Conservation (phyloP, 1,140 invertebrate genomes). For the Gonatopus flavifemur region DNA sequence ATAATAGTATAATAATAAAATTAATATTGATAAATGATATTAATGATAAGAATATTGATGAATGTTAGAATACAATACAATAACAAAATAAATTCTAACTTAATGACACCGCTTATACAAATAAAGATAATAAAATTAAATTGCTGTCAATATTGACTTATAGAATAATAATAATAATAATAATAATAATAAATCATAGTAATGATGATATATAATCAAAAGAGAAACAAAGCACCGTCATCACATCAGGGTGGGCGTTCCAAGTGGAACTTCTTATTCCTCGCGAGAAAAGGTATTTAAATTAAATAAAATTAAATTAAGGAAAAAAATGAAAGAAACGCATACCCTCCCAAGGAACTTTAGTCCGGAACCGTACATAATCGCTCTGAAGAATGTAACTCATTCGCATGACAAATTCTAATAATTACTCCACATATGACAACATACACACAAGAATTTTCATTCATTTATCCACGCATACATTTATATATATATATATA, state of each 20-base stretch:
- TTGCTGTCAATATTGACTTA: slow-evolving; percentile 5
- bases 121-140: slow-evolving; percentile 21
- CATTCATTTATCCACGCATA: background rate
- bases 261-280: slow-evolving; percentile 32
- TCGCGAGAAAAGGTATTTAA: no score
- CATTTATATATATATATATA: background rate
- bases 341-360: slow-evolving; percentile 50
- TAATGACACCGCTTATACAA: slow-evolving; percentile 15
- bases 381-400: no score
- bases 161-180: slow-evolving; percentile 21
- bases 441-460: slow-evolving; percentile 10
- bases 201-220: slow-evolving; percentile 33
- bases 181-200: no score
- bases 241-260: slow-evolving; percentile 48
- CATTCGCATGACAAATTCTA: background rate
- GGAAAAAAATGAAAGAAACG: no score
- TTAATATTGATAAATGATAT: slow-evolving; percentile 23
- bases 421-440: slow-evolving; percentile 31
- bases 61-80: slow-evolving; percentile 21
- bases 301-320: no score
- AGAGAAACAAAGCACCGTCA: slow-evolving; percentile 58
- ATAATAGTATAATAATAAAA: slow-evolving; percentile 24
- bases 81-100: slow-evolving; percentile 33
- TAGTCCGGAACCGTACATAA: slow-evolving; percentile 43
- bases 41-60: slow-evolving; percentile 26